Evolutionary conservation across 2,888 invertebrate species (phyloP).

Genomic region (Stramonita haemastoma): DNA sequence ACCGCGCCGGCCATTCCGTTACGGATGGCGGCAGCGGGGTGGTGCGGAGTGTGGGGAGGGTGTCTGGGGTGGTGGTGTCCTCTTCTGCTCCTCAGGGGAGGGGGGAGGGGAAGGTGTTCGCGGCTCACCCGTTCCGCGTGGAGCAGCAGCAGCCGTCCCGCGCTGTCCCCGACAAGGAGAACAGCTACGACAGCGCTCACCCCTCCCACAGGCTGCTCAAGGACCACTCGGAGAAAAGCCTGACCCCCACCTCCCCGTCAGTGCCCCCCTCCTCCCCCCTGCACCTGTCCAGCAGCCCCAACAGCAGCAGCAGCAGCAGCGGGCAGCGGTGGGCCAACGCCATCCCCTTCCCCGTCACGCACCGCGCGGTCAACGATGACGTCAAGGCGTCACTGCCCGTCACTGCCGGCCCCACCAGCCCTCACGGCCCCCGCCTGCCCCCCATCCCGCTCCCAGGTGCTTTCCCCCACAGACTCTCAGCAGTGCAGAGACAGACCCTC

Average conservation of each 20-base stretch:
- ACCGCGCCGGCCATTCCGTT: constrained; percentile 31
- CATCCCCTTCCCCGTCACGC: constrained; percentile 21
- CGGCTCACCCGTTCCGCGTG: constrained; percentile 24
- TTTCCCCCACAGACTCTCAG: background rate
- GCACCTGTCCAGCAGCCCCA: background rate
- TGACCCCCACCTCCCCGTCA: background rate
- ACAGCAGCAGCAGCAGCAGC: background rate
- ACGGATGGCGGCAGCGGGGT: constrained; percentile 31
- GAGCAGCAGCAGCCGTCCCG: background rate
- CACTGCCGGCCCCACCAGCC: background rate
- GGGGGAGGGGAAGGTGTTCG: background rate
- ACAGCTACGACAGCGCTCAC: background rate
- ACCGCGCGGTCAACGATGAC: background rate
- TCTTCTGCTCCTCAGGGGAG: background rate
- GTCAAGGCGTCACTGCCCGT: background rate
- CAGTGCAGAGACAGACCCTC: background rate
- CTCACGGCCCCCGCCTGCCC: background rate
- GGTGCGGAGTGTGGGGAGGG: constrained; percentile 30
- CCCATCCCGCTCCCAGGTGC: background rate
- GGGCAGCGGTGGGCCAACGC: constrained; percentile 41
- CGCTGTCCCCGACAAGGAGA: background rate
- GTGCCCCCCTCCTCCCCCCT: background rate
- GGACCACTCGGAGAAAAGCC: background rate
- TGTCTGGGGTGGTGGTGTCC: constrained; percentile 2
- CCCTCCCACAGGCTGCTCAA: background rate